These are phyloP conservation scores for Drosophila repletoides DNA, from an alignment of 1,140 invertebrate genomes.

Conservation along the genomic window DNA sequence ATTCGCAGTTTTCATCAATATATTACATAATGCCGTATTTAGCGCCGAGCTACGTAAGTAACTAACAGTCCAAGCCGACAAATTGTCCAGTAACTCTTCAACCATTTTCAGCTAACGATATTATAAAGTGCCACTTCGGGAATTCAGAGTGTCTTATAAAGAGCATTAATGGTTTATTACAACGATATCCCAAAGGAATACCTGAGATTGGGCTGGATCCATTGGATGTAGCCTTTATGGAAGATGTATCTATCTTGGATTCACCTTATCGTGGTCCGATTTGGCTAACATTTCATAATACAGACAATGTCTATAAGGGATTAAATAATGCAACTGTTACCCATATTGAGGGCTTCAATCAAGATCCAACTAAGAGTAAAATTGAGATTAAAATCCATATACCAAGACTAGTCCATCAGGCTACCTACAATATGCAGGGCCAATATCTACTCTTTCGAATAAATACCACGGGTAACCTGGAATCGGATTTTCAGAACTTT, in stretches of 20 bases:
- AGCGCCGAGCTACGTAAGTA: conserved; percentile 30
- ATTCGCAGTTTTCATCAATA: not conserved
- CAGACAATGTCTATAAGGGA: conserved; percentile 21
- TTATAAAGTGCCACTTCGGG: conserved; percentile 51
- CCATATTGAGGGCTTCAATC: conserved; percentile 43
- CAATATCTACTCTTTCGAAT: conserved; percentile 22
- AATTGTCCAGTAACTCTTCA: not conserved
- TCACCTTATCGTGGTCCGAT: conserved; percentile 13
- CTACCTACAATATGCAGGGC: conserved; percentile 33
- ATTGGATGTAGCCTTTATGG: conserved; percentile 16
- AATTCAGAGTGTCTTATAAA: conserved; percentile 37
- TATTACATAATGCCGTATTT: not conserved
- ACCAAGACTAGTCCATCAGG: conserved; percentile 11
- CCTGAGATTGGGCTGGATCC: conserved; percentile 47
- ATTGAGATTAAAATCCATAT: conserved; percentile 10
- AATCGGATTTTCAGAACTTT: conserved; percentile 53
- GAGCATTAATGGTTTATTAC: conserved; percentile 46
- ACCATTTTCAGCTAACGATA: conserved; percentile 38
- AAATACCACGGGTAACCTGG: conserved; percentile 42
- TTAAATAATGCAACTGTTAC: conserved; percentile 50
- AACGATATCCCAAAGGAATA: conserved; percentile 51
- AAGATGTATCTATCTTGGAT: conserved; percentile 8
- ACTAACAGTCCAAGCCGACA: not conserved
- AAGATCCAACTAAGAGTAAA: conserved; percentile 24
- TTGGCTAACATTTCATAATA: conserved; percentile 43